Evolutionary conservation across 2,888 invertebrate genomes (phyloP), one percentile per base, ranked within the genome.

Genomic region (Orchestes rusci): DNA sequence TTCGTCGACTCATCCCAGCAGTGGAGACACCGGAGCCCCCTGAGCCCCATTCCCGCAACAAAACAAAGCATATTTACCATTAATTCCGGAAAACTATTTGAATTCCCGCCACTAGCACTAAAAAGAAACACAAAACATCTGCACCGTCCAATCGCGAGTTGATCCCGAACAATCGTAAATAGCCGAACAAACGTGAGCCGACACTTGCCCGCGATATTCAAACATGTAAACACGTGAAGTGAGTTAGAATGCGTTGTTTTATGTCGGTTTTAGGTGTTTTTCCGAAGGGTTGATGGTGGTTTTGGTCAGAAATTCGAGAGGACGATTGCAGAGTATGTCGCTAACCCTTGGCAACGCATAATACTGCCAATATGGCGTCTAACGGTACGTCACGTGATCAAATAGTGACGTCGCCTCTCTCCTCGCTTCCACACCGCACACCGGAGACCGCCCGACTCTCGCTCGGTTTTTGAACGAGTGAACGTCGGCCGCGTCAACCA

Each of bases 311-410:
- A 29, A 16, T 16, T 38, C 45, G 40, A 41, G 50, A 51, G 56
- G 54, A 53, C 54, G 51, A 50, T 43, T 46, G 55, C 57, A 56
- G 56, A 58, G 65, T 7, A 69, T 70, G 68, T 68, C 67, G 66
- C 69, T 67, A 68, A 69, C 71, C 70, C 70, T 68, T 66, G 64
- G 64, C 64, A 61, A 65, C 63, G 64, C 67, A 69, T 70, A 67
- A 66, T 71, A 70, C 70, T 71, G 70, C 71, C 71, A 73, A 74
- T 73, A 74, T 74, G 74, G 74, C 74, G 73, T 70, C 68, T 68
- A 69, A 69, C 72, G 68, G 67, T 65, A 63, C 66, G 70, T 74
- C 73, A 74, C 73, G 73, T 74, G 74, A 73, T 62, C 69, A 54
- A 68, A 70, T 65, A 68, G 70, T 71, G 70, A 70, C 69, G 69